Evolutionary conservation across 2,113 vertebrate genomes (phyloP).

Genomic region (Elaphurus davidianus): DNA sequence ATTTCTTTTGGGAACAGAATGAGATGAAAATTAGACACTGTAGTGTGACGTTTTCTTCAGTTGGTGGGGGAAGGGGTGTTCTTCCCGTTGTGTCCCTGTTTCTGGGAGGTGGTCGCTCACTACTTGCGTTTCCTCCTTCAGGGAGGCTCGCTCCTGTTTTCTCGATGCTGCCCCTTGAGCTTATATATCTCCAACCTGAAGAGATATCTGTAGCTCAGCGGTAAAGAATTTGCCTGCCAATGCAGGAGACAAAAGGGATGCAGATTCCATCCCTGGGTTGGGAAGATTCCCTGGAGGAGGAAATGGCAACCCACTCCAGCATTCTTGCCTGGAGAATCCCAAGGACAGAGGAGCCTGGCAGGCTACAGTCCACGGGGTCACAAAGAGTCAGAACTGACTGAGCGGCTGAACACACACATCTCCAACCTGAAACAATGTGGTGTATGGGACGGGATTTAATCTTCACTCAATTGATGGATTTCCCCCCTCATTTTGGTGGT

Average conservation of each 20-base stretch:
- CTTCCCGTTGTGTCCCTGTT: background rate
- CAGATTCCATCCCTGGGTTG: background rate
- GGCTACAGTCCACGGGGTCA: background rate
- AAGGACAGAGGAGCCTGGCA: background rate
- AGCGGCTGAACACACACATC: background rate
- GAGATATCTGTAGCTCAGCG: background rate
- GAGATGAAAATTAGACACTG: background rate
- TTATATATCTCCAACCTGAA: background rate
- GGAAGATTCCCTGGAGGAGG: background rate
- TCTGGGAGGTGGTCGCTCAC: background rate
- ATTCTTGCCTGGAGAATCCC: background rate
- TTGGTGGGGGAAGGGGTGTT: accelerated
- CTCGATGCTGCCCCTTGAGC: background rate
- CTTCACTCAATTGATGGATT: background rate
- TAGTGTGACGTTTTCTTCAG: background rate
- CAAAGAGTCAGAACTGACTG: background rate
- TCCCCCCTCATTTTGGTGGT: background rate
- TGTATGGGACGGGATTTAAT: accelerated
- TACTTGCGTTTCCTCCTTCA: background rate
- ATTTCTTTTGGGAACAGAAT: background rate
- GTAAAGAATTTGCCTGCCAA: background rate
- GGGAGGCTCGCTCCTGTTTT: background rate
- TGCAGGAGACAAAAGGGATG: background rate
- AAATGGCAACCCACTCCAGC: background rate
- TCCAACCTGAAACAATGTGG: background rate